These are phyloP conservation scores for Sycophila texana DNA, from an alignment of 2,888 invertebrate genomes.

Conservation along the genomic window DNA sequence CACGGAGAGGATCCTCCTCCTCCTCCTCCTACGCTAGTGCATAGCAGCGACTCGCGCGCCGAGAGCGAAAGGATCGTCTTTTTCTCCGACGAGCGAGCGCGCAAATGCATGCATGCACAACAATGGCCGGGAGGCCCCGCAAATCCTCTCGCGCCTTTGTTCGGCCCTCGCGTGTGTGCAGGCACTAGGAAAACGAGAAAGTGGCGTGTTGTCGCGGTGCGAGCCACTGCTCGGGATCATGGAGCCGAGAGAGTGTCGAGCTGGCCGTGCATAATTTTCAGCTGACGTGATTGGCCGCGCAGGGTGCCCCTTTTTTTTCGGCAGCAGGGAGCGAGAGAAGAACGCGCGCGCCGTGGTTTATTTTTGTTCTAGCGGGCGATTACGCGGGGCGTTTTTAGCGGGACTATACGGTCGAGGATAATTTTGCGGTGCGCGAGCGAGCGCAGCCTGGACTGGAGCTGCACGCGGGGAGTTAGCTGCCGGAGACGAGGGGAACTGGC, in stretches of 20 bases:
- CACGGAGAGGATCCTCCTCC: slow-evolving; percentile 12
- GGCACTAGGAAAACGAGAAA: slow-evolving; percentile 22
- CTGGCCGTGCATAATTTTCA: not conserved
- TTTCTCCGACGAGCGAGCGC: slow-evolving; percentile 35
- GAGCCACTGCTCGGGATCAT: not conserved
- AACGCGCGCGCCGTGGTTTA: no score
- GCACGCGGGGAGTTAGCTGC: no score
- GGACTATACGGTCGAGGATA: not conserved
- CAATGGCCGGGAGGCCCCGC: not conserved
- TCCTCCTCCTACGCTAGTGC: no score
- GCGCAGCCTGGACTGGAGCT: no score
- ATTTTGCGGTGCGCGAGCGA: slow-evolving; percentile 15
- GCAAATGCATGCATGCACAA: slow-evolving; percentile 1
- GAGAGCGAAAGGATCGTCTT: not conserved
- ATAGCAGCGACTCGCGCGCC: no score
- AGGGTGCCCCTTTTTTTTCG: not conserved
- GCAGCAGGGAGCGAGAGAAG: no score
- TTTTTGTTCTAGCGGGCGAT: not conserved
- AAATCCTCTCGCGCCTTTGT: slow-evolving; percentile 21
- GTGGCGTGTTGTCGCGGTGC: slow-evolving; percentile 19
- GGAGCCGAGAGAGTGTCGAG: not conserved
- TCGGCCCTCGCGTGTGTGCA: slow-evolving; percentile 1
- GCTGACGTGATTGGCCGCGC: slow-evolving; percentile 33
- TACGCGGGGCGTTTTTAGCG: not conserved
- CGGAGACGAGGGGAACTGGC: not conserved